Percentiles rank a stretch among this genome's conserved stretches.
Conservation (phyloP, 2,888 invertebrate species). For the Folsomia candida region DNA sequence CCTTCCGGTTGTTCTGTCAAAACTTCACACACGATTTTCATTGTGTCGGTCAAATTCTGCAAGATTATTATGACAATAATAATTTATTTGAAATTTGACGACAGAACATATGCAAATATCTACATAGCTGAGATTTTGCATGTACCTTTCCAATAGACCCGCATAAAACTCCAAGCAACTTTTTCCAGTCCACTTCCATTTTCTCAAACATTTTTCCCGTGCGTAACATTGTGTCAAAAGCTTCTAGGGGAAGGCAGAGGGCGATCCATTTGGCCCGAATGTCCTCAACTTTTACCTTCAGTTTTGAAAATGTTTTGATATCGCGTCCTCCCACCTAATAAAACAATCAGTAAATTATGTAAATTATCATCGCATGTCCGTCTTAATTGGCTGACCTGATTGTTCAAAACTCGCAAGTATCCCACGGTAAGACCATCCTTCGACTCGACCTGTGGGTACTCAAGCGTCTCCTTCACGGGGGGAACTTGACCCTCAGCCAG, state of each 20-base stretch:
- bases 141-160: constrained; percentile 43
- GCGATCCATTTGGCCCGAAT: constrained; percentile 38
- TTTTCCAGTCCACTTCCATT: constrained; percentile 37
- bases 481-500: constrained; percentile 73
- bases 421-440: constrained; percentile 76
- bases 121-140: constrained; percentile 7
- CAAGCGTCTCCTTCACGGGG: constrained; percentile 74
- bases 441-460: constrained; percentile 66
- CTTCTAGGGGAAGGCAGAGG: constrained; percentile 40
- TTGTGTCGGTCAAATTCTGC: constrained; percentile 46
- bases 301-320: constrained; percentile 15
- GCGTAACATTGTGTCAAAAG: constrained; percentile 33
- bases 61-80: neutral
- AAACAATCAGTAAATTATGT: neutral
- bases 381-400: constrained; percentile 62
- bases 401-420: constrained; percentile 71
- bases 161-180: constrained; percentile 38
- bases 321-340: neutral
- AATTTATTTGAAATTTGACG: too few relatives aligned
- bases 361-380: neutral
- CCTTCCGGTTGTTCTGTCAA: constrained; percentile 48
- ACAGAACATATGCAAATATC: too few relatives aligned
- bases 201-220: constrained; percentile 29
- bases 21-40: constrained; percentile 48
- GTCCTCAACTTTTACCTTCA: constrained; percentile 25